phyloP scores from a whole-genome alignment of 2,797 vertebrate genomes.

The Ciconia nigra region DNA sequence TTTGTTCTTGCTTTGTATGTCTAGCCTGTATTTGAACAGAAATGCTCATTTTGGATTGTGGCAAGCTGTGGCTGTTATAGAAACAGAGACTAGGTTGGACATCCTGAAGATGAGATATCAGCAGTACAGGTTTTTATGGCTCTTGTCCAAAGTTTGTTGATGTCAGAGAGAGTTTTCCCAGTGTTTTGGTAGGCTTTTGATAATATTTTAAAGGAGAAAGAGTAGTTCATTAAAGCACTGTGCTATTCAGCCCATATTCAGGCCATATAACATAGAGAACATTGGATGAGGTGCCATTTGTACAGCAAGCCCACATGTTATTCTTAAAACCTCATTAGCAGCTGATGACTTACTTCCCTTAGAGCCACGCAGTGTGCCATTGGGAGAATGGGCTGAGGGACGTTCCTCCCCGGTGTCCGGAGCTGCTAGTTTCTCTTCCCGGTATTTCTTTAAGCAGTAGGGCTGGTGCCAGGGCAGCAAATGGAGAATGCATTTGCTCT shows the following conservation, averaged over 20 bases:
- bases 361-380: not conserved
- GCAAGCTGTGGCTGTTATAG: not conserved
- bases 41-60: not conserved
- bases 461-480: not conserved
- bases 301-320: not conserved
- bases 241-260: not conserved
- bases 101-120: not conserved
- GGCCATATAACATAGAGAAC: not conserved
- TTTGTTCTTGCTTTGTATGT: not conserved
- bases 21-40: not conserved
- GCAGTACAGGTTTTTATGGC: not conserved
- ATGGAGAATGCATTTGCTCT: not conserved
- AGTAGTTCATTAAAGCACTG: not conserved
- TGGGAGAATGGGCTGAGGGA: not conserved
- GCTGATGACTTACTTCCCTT: accelerated
- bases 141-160: not conserved
- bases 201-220: not conserved
- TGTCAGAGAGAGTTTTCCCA: not conserved
- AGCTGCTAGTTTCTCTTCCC: not conserved
- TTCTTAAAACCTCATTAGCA: not conserved
- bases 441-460: not conserved
- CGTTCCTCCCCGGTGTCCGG: not conserved
- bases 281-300: not conserved
- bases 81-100: not conserved
- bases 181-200: not conserved